Percentiles rank a stretch among this genome's conserved stretches.
These are phyloP conservation scores for Euthynnus affinis DNA, from an alignment of 2,797 vertebrate species.

Conservation along the genomic window DNA sequence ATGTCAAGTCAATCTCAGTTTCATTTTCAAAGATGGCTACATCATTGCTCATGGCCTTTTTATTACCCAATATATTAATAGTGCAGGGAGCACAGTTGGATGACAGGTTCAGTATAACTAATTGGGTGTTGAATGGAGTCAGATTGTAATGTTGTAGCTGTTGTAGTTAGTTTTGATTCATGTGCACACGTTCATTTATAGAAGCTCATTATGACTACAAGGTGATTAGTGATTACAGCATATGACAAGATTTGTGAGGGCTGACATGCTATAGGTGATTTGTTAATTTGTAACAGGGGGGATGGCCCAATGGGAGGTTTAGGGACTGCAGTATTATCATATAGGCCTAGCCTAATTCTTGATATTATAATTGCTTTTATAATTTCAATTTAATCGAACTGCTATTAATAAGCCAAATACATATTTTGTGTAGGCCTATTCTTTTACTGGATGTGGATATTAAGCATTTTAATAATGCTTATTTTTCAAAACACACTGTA, in stretches of 20 bases:
- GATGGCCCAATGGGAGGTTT: background rate
- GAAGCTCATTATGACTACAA: slow-evolving; percentile 50
- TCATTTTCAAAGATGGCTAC: slow-evolving; percentile 56
- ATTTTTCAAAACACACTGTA: too few species aligned
- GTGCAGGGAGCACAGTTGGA: slow-evolving; percentile 32
- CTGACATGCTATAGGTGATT: background rate
- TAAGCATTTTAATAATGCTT: too few species aligned
- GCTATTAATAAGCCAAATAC: too few species aligned
- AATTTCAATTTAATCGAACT: too few species aligned
- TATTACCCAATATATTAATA: slow-evolving; percentile 41
- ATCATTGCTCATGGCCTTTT: slow-evolving; percentile 36
- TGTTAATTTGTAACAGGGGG: too few species aligned
- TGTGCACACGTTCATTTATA: slow-evolving; percentile 58
- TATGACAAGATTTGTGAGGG: slow-evolving; percentile 35
- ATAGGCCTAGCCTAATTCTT: too few species aligned
- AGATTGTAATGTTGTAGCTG: slow-evolving; percentile 49
- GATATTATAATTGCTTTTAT: too few species aligned
- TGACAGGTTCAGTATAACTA: slow-evolving; percentile 54
- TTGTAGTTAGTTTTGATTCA: slow-evolving; percentile 50
- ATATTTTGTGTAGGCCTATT: too few species aligned
- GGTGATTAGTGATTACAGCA: slow-evolving; percentile 50
- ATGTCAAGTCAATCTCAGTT: slow-evolving; percentile 71
- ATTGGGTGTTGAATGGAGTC: slow-evolving; percentile 55
- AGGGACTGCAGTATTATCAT: background rate
- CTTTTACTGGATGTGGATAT: too few species aligned